Percentiles rank a stretch among this genome's conserved stretches.
Evolutionary conservation across 2,888 invertebrate species (phyloP).

Genomic region (Sinopyrophorus schimmeli): DNA sequence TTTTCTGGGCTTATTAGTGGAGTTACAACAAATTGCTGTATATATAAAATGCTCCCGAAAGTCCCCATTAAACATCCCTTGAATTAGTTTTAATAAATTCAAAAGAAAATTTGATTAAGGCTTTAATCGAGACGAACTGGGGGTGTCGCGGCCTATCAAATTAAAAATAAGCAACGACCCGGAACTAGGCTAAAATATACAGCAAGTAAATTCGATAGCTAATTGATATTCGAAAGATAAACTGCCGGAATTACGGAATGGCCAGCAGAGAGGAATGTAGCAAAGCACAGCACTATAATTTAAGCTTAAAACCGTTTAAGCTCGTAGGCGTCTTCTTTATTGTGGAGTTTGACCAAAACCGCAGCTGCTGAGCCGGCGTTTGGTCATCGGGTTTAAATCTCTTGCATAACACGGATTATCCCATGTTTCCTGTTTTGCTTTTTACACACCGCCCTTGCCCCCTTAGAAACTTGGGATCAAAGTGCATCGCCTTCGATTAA

Average conservation of each 20-base stretch:
- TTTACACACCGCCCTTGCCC: no score
- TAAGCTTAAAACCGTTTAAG: slow-evolving; percentile 50
- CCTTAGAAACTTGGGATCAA: no score
- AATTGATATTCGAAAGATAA: slow-evolving; percentile 48
- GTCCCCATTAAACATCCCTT: no score
- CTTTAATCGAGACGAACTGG: no score
- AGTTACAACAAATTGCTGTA: no score
- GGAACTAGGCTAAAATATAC: slow-evolving; percentile 13
- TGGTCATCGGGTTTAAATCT: slow-evolving; percentile 29
- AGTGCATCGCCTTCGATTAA: no score
- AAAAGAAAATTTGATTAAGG: no score
- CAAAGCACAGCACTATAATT: slow-evolving; percentile 47
- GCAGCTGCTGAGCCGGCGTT: slow-evolving; percentile 47
- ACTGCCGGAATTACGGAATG: slow-evolving; percentile 41
- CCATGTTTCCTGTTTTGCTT: slow-evolving; percentile 13
- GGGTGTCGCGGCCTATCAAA: no score
- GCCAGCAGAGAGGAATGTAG: slow-evolving; percentile 36
- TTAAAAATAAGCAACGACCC: no score
- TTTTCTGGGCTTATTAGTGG: no score
- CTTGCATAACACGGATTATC: slow-evolving; percentile 24
- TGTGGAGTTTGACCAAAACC: slow-evolving; percentile 48
- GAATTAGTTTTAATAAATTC: no score
- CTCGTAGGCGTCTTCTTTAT: slow-evolving; percentile 48
- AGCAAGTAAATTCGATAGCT: slow-evolving; percentile 33
- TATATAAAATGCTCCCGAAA: no score